Conservation (phyloP, 1,140 invertebrate genomes). For the Dendrolimus punctatus region DNA sequence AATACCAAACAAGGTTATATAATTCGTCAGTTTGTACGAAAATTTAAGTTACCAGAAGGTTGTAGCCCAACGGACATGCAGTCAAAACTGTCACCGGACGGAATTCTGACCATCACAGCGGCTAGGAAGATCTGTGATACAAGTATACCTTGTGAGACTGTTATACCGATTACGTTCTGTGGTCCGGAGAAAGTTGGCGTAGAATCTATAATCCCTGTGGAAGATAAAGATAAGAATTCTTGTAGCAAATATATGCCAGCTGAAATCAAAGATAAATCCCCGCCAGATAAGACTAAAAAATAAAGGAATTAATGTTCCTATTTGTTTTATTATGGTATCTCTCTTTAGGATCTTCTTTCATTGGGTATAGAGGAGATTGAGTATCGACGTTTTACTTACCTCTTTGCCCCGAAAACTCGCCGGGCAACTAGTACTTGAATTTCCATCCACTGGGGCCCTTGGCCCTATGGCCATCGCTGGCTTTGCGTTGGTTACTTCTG, state of each 20-base stretch:
- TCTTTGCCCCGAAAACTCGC: no score
- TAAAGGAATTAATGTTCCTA: no score
- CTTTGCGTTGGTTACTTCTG: no score
- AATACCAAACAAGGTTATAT: constrained; percentile 34
- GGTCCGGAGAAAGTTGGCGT: constrained; percentile 9
- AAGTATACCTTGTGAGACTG: constrained; percentile 35
- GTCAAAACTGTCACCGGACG: constrained; percentile 37
- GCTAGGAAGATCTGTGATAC: constrained; percentile 27
- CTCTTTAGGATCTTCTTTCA: no score
- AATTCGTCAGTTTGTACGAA: constrained; percentile 40
- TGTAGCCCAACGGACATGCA: constrained; percentile 35
- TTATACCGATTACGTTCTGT: constrained; percentile 27
- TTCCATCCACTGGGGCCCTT: no score
- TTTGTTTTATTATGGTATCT: no score
- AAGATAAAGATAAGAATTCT: constrained; percentile 6
- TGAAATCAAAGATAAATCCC: constrained; percentile 3
- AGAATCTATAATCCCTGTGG: constrained; percentile 4
- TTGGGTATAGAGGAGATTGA: no score
- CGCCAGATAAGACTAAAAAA: no score
- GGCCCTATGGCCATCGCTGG: no score
- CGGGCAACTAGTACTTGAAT: no score
- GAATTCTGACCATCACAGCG: constrained; percentile 44
- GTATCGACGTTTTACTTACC: no score
- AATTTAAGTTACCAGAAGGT: constrained; percentile 48
- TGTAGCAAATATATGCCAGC: background rate